These are phyloP conservation scores for Drosophila oshimai DNA, from an alignment of 1,140 invertebrate species.

Conservation along the genomic window DNA sequence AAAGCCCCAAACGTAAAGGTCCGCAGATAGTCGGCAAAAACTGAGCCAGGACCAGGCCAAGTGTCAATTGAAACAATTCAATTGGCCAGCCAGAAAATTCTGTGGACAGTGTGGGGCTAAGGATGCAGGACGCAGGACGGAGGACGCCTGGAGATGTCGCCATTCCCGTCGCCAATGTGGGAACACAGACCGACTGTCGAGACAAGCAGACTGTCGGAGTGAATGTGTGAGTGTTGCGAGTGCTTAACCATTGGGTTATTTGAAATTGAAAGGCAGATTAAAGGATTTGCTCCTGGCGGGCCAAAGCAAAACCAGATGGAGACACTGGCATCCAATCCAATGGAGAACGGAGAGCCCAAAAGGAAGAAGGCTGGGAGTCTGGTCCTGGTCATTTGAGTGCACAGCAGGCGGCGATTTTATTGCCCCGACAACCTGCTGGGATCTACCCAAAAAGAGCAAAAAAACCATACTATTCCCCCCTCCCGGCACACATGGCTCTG, in stretches of 20 bases:
- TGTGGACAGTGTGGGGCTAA: neutral
- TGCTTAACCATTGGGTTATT: constrained; percentile 58
- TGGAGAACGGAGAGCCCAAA: neutral
- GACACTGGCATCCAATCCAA: neutral
- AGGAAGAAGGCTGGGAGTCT: neutral
- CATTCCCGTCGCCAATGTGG: constrained; percentile 3
- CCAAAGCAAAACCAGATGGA: constrained; percentile 6
- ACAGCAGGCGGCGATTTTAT: constrained; percentile 51
- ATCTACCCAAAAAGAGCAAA: constrained; percentile 4
- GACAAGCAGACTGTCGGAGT: neutral
- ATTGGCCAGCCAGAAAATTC: constrained; percentile 47
- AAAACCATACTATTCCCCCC: neutral
- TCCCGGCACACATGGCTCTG: constrained; percentile 19
- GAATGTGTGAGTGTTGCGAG: constrained; percentile 44
- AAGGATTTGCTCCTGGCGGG: constrained; percentile 57
- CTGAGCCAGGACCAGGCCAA: constrained; percentile 40
- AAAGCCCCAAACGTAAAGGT: constrained; percentile 17
- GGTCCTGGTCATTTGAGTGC: constrained; percentile 43
- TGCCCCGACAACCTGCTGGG: constrained; percentile 43
- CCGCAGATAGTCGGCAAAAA: constrained; percentile 9
- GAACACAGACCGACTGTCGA: constrained; percentile 19
- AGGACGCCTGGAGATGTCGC: no score
- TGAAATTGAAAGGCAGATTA: constrained; percentile 64
- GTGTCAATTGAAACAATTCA: constrained; percentile 77
- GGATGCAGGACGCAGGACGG: neutral